Conservation (phyloP, 53 echinoderm and acorn worm genomes). For the Echinarachnius parma region DNA sequence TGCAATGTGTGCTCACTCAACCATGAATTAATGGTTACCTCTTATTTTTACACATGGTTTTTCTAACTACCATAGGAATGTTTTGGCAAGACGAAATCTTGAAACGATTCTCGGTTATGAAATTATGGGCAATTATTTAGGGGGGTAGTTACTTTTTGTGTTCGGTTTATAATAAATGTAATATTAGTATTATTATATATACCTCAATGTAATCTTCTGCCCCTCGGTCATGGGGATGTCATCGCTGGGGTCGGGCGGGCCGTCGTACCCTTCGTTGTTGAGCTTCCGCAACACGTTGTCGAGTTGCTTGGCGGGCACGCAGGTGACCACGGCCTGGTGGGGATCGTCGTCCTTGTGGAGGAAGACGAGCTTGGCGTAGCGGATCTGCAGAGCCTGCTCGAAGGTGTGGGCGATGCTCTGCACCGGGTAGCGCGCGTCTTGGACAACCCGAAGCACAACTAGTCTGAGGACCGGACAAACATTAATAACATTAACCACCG, state of each 20-base stretch:
- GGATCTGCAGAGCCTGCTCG: slow-evolving; percentile 81
- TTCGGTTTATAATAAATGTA: too few species aligned
- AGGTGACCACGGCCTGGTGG: slow-evolving; percentile 65
- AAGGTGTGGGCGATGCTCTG: slow-evolving; percentile 74
- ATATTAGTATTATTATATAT: too few species aligned
- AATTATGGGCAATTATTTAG: too few species aligned
- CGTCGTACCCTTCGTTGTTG: slow-evolving; percentile 70
- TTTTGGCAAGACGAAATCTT: too few species aligned
- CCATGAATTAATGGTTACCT: too few species aligned
- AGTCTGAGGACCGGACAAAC: too few species aligned
- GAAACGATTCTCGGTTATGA: too few species aligned
- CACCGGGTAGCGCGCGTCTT: slow-evolving; percentile 70
- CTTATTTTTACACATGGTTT: too few species aligned
- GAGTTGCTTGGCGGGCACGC: slow-evolving; percentile 73
- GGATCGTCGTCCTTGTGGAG: slow-evolving; percentile 75
- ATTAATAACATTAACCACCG: too few species aligned
- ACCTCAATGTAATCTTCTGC: slow-evolving; percentile 81
- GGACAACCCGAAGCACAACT: slow-evolving; percentile 68
- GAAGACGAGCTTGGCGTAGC: slow-evolving; percentile 84
- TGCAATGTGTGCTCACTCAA: too few species aligned
- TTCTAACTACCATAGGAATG: too few species aligned
- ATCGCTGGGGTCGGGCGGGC: slow-evolving; percentile 73
- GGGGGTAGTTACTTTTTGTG: too few species aligned
- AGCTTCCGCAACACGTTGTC: slow-evolving; percentile 76
- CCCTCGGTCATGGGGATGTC: slow-evolving; percentile 90